phyloP scores from a whole-genome alignment of 1,140 invertebrate species.

The Onthophagus taurus region DNA sequence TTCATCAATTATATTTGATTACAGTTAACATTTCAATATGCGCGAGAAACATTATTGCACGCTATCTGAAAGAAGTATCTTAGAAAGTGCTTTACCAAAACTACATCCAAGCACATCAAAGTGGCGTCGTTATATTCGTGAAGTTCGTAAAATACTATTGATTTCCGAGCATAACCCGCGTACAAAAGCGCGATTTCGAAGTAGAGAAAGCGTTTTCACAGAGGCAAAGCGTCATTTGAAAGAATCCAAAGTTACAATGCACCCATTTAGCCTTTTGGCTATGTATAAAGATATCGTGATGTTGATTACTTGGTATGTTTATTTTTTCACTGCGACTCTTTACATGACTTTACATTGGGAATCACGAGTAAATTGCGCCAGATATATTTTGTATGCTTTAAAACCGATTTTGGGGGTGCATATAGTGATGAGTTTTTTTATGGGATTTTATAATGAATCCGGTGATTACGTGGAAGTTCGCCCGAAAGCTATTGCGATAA shows the following conservation, averaged over 20 bases:
- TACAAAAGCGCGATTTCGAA: background rate
- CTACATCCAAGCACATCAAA: background rate
- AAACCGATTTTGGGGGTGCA: background rate
- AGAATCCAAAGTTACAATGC: background rate
- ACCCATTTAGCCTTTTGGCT: background rate
- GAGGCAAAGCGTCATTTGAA: slow-evolving; percentile 3
- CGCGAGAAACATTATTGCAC: too few species aligned
- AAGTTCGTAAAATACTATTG: background rate
- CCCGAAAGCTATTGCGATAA: background rate
- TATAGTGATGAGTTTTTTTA: background rate
- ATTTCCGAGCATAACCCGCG: background rate
- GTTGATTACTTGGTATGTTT: slow-evolving; percentile 1
- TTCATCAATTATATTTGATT: too few species aligned
- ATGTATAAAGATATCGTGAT: slow-evolving; percentile 4
- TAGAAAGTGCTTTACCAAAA: too few species aligned
- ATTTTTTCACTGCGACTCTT: background rate
- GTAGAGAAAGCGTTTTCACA: background rate
- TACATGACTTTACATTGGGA: background rate
- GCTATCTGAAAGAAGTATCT: too few species aligned
- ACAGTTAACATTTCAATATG: too few species aligned
- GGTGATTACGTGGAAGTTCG: background rate
- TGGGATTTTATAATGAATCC: background rate
- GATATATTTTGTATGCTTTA: background rate
- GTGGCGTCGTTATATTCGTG: background rate
- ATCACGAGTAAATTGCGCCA: background rate